A percentile compares a stretch with the other conserved stretches of the same genome.
These are phyloP conservation scores for Drosophila lini DNA, from an alignment of 1,140 invertebrate genomes.

Conservation along the genomic window DNA sequence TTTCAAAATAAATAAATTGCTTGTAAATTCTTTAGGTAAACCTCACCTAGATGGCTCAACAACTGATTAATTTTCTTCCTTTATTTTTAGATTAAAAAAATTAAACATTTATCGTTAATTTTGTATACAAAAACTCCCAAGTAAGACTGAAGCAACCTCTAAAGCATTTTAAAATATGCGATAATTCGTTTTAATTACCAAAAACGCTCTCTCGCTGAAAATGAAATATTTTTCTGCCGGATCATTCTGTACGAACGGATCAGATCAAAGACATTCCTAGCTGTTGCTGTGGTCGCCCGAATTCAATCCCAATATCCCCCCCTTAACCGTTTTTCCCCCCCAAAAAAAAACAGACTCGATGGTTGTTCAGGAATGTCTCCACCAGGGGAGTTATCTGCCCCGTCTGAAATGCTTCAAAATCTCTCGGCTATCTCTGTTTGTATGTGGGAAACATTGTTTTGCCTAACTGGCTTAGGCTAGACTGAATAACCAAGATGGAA, in stretches of 20 bases:
- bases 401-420: slow-evolving; percentile 53
- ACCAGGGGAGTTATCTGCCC: slow-evolving; percentile 57
- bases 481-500: slow-evolving; percentile 54
- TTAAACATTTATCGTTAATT: neutral
- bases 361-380: slow-evolving; percentile 64
- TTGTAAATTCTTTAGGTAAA: neutral
- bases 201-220: slow-evolving; percentile 17
- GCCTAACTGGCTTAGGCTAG: slow-evolving; percentile 71
- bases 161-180: slow-evolving; percentile 8
- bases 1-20: too few relatives aligned
- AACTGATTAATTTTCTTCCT: neutral
- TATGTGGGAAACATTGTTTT: slow-evolving; percentile 78
- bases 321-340: neutral
- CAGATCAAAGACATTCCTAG: slow-evolving; percentile 79
- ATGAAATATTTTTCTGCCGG: slow-evolving; percentile 46
- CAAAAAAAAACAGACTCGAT: slow-evolving; percentile 11
- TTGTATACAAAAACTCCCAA: neutral
- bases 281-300: slow-evolving; percentile 63
- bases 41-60: too few relatives aligned
- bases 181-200: slow-evolving; percentile 37
- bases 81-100: neutral
- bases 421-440: slow-evolving; percentile 30
- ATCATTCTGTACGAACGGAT: slow-evolving; percentile 70
- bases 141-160: slow-evolving; percentile 3
- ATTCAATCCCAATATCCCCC: slow-evolving; percentile 18